phyloP scores from a whole-genome alignment of 2,113 vertebrate species.

The Bothrops jararaca region DNA sequence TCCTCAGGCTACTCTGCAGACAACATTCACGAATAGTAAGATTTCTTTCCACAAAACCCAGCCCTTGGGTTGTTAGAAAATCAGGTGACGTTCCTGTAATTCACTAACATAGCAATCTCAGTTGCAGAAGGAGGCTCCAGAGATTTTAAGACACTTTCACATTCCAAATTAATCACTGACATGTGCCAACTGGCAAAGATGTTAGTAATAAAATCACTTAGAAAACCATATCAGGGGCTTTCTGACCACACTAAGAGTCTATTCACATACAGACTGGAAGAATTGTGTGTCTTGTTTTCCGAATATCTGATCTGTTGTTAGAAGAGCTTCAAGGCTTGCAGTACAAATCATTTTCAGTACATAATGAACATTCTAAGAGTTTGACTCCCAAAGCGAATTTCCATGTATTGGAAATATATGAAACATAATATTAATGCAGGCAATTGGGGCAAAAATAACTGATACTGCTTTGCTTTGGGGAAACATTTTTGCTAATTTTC shows the following conservation, averaged over 20 bases:
- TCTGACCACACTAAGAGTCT: conserved; percentile 40
- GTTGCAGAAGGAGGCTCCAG: conserved; percentile 18
- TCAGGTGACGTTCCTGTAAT: background rate
- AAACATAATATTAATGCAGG: background rate
- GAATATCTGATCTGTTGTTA: conserved; percentile 47
- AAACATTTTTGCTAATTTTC: background rate
- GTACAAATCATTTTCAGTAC: conserved; percentile 13
- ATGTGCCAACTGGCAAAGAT: conserved; percentile 27
- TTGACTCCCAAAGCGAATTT: conserved; percentile 10
- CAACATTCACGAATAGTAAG: background rate
- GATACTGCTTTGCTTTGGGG: conserved; percentile 6
- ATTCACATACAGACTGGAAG: conserved; percentile 43
- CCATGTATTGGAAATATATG: background rate
- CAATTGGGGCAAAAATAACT: conserved; percentile 6
- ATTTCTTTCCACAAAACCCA: conserved; percentile 23
- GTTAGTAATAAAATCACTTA: conserved; percentile 43
- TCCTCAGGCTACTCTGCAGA: background rate
- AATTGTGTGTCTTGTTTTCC: conserved; percentile 23
- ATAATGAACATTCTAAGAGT: conserved; percentile 31
- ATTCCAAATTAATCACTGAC: conserved; percentile 33
- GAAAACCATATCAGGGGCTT: conserved; percentile 52
- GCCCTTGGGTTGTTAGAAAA: conserved; percentile 11
- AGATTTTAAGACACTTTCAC: conserved; percentile 14
- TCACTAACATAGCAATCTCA: conserved; percentile 30
- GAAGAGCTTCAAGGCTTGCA: conserved; percentile 37